Evolutionary conservation across 2,113 vertebrate species (phyloP).

Genomic region (Planiliza haematocheilus): DNA sequence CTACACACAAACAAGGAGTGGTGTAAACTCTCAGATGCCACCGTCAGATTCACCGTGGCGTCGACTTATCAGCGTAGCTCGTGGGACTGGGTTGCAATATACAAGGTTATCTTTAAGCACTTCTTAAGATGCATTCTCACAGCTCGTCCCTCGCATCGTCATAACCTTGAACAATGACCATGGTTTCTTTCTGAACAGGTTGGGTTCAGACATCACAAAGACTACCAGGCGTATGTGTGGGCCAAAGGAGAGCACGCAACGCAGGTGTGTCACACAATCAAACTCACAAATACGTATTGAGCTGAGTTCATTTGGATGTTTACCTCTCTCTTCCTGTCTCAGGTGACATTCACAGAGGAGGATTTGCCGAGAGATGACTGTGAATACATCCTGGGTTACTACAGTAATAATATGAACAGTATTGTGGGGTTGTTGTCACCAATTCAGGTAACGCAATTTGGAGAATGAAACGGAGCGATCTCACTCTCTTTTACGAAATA

Average conservation of each 20-base stretch:
- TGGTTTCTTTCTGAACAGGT: constrained; percentile 78
- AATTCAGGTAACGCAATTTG: constrained; percentile 88
- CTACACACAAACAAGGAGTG: constrained; percentile 92
- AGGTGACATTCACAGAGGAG: constrained; percentile 94
- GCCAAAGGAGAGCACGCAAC: constrained; percentile 87
- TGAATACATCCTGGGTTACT: constrained; percentile 94
- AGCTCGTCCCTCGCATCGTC: neutral
- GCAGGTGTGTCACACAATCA: constrained; percentile 59
- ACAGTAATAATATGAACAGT: constrained; percentile 90
- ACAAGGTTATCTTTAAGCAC: constrained; percentile 83
- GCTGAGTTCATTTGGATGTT: neutral
- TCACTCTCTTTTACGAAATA: neutral
- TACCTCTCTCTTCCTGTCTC: neutral
- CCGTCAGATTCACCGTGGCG: constrained; percentile 87
- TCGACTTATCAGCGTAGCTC: constrained; percentile 91
- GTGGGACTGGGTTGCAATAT: constrained; percentile 99
- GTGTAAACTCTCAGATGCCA: constrained; percentile 89
- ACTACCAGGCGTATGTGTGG: constrained; percentile 94
- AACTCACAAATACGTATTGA: neutral
- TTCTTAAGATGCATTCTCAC: neutral
- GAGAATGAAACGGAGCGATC: neutral
- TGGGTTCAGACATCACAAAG: constrained; percentile 96
- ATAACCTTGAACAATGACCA: neutral
- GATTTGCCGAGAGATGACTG: constrained; percentile 92
- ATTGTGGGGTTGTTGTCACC: constrained; percentile 92